phyloP scores from a whole-genome alignment of 2,888 invertebrate genomes.

The Rotaria macrura region DNA sequence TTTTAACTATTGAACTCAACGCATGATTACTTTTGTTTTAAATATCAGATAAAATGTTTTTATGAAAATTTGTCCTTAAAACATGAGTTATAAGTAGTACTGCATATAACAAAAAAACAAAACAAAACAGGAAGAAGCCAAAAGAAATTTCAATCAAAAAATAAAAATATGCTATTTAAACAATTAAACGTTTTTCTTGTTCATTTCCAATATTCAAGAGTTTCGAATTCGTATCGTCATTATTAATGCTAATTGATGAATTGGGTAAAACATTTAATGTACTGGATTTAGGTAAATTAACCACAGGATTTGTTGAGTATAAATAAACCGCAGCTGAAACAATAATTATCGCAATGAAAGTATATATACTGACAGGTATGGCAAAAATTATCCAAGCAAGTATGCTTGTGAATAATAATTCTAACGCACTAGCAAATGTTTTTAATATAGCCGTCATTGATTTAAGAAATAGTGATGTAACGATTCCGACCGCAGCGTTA shows the following conservation, averaged over 20 bases:
- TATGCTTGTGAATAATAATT: slow-evolving; percentile 76
- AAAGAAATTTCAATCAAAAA: too few relatives aligned
- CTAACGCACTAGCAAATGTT: slow-evolving; percentile 85
- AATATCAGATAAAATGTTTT: too few relatives aligned
- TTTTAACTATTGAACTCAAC: too few relatives aligned
- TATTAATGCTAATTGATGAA: not conserved
- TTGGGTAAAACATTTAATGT: not conserved
- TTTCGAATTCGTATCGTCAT: not conserved
- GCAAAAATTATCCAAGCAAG: slow-evolving; percentile 54
- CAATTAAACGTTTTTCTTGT: not conserved
- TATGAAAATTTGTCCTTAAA: not conserved
- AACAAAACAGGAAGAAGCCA: not conserved
- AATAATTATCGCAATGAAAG: slow-evolving; percentile 27
- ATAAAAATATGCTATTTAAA: not conserved
- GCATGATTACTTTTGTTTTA: too few relatives aligned
- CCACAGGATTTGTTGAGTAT: slow-evolving; percentile 25
- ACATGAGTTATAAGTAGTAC: not conserved
- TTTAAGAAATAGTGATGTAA: slow-evolving; percentile 81
- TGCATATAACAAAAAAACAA: not conserved
- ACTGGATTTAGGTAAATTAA: not conserved
- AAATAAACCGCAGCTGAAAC: slow-evolving; percentile 30
- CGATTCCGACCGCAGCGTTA: slow-evolving; percentile 79
- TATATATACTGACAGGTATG: slow-evolving; percentile 27
- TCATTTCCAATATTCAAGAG: not conserved
- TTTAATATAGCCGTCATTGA: slow-evolving; percentile 85